A percentile compares a stretch with the other conserved stretches of the same genome.
Evolutionary conservation across 2,113 vertebrate genomes (phyloP).

Genomic region (Cepphus grylle): DNA sequence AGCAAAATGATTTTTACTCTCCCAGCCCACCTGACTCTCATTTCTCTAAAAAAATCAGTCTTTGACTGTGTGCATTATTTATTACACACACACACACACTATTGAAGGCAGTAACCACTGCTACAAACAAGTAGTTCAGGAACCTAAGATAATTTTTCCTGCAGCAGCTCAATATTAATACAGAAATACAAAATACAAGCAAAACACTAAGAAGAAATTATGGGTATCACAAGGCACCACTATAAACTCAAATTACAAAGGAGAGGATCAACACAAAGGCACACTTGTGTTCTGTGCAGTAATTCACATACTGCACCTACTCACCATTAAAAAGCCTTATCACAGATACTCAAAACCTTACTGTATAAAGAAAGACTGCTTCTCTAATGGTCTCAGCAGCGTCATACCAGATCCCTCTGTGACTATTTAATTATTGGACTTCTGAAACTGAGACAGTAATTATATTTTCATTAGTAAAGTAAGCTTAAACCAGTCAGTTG

Average conservation of each 20-base stretch:
- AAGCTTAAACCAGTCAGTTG: background rate
- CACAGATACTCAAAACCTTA: background rate
- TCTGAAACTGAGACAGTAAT: background rate
- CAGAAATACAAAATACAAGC: background rate
- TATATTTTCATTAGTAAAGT: background rate
- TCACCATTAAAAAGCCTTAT: background rate
- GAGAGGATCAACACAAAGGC: background rate
- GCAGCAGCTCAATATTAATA: background rate
- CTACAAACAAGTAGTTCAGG: background rate
- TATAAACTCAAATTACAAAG: background rate
- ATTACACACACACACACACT: background rate
- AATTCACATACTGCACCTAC: background rate
- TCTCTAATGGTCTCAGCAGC: background rate
- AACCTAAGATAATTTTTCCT: background rate
- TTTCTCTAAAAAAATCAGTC: background rate
- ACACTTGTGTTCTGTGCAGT: background rate
- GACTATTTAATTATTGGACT: background rate
- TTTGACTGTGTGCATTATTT: background rate
- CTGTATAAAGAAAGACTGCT: background rate
- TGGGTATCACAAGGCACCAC: background rate
- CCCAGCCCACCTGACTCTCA: background rate
- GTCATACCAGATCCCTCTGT: background rate
- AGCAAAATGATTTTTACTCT: background rate
- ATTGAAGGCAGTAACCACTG: background rate
- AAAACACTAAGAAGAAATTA: background rate